Conservation (phyloP, 2,113 vertebrate species). For the Scomber scombrus region DNA sequence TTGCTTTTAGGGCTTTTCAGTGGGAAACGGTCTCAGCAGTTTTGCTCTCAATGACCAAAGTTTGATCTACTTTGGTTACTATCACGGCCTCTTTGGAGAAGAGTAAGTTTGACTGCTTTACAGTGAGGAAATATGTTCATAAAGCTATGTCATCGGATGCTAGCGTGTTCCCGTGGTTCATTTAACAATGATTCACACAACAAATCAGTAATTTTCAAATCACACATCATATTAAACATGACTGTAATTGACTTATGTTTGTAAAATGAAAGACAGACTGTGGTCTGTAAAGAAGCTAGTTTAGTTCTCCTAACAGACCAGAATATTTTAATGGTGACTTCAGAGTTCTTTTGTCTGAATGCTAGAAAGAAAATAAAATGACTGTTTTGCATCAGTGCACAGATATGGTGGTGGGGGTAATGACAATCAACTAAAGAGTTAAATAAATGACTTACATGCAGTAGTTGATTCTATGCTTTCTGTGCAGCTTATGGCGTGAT, state of each 20-base stretch:
- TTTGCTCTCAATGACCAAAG: constrained; percentile 81
- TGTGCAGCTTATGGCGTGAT: constrained; percentile 83
- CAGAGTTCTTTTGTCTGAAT: no score
- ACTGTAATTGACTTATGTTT: no score
- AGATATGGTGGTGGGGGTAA: background rate
- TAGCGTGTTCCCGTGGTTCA: background rate
- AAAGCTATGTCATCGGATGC: background rate
- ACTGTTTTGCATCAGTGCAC: background rate
- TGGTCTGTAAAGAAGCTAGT: no score
- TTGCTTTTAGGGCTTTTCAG: constrained; percentile 83
- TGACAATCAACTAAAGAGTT: background rate
- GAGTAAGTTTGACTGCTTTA: constrained; percentile 70
- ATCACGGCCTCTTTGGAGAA: constrained; percentile 87
- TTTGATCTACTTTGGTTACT: constrained; percentile 86
- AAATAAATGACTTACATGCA: background rate
- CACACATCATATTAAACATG: no score
- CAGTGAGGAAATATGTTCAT: background rate
- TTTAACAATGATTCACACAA: background rate
- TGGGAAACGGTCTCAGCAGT: constrained; percentile 85
- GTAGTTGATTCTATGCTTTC: background rate
- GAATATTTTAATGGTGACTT: no score
- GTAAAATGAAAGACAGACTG: no score
- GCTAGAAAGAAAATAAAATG: no score
- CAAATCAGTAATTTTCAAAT: no score
- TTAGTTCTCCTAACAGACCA: no score